These are phyloP conservation scores for Helicorthomorpha holstii DNA, from an alignment of 1,140 invertebrate genomes.

Conservation along the genomic window DNA sequence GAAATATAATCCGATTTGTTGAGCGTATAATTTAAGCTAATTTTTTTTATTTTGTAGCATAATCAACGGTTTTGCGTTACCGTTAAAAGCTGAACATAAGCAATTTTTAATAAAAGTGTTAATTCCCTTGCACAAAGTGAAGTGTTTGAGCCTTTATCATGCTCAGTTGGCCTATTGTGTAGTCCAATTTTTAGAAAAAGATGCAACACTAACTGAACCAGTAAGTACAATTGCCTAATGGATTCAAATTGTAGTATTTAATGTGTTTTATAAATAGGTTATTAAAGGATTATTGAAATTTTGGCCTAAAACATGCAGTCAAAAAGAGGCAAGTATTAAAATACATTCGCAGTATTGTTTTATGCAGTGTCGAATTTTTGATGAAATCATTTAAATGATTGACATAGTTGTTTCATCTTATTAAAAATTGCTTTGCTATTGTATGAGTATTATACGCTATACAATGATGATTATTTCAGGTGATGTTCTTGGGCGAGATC, in stretches of 20 bases:
- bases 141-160: slow-evolving; percentile 83
- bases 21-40: neutral
- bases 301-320: slow-evolving; percentile 98
- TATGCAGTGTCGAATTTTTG: slow-evolving; percentile 2
- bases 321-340: slow-evolving; percentile 56
- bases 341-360: neutral
- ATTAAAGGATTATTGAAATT: slow-evolving; percentile 91
- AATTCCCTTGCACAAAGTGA: slow-evolving; percentile 94
- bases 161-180: slow-evolving; percentile 85
- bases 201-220: slow-evolving; percentile 86
- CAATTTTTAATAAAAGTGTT: slow-evolving; percentile 96
- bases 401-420: slow-evolving; percentile 9
- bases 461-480: slow-evolving; percentile 30
- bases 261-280: too few relatives aligned
- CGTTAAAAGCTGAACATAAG: slow-evolving; percentile 92
- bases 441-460: slow-evolving; percentile 3
- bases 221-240: slow-evolving; percentile 11
- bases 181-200: slow-evolving; percentile 99
- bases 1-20: neutral
- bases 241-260: slow-evolving; percentile 4
- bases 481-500: slow-evolving; percentile 96
- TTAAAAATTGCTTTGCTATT: neutral
- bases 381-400: too few relatives aligned
- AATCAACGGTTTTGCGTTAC: slow-evolving; percentile 97
- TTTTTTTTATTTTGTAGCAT: slow-evolving; percentile 45